Base-by-base conservation (phyloP, 2,797 vertebrate species). In the Vultur gryphus region DNA sequence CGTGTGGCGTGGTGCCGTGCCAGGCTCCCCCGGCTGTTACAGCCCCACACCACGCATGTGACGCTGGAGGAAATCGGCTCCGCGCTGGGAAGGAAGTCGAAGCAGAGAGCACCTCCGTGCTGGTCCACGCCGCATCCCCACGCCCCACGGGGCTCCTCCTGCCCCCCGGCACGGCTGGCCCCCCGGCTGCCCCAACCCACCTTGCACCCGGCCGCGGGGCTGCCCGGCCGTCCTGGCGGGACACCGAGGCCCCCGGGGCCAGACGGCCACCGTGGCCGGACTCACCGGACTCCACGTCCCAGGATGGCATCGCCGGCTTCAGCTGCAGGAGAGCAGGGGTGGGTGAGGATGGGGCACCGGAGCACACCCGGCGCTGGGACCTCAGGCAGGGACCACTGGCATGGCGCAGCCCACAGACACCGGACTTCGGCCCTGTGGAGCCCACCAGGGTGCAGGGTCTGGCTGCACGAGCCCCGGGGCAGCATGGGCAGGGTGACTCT, bases 121-220 rank as follows among this genome's bases (percentile, higher is more conserved):
- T 1, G 29, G 26, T 84, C 81, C 87, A 67, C 2, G 3, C 39
- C 2, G 1, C 57, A 13, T 49, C 76, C 80, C 77, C 0, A 8
- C 1, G 4, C 43, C 84, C 66, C 87, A 6, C 1, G 0, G 31
- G 39, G 46, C 52, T 11, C 5, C 43, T 52, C 23, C 71, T 8
- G 66, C 10, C 33, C 35, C 28, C 9, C 0, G 1, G 23, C 51
- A 18, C 2, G 0, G 71, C 10, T 1, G 0, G 23, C 1, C 10
- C 85, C 25, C 19, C 1, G 6, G 3, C 65, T 58, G 77, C 91
- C 69, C 84, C 41, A 23, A 39, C 9, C 51, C 84, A 52, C 33
- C 51, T 46, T 0, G 3, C 26, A 16, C 15, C 20, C 0, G 11
- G 20, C 43, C 11, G 4, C 0, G 9, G 31, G 52, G 57, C 39